A percentile compares a stretch with the other conserved stretches of the same genome.
Evolutionary conservation across 1,140 invertebrate genomes (phyloP).

Genomic region (Neodiprion pinetum): DNA sequence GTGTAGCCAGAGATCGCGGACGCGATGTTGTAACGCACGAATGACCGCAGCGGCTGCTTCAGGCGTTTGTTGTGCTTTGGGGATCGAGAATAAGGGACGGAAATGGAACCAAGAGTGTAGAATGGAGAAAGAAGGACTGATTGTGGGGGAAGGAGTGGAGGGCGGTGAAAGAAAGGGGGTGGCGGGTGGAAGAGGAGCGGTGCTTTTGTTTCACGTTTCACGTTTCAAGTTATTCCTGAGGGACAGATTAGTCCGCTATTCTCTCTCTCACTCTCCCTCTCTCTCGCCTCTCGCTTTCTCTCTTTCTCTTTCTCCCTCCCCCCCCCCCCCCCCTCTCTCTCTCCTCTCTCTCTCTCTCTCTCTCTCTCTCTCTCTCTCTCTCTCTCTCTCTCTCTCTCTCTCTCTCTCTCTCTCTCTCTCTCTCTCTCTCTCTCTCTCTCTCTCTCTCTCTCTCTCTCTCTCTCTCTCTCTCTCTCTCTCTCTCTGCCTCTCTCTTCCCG

Average conservation of each 20-base stretch:
- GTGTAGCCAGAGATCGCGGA: background rate
- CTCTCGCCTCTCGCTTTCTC: background rate
- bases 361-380: background rate
- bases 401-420: background rate
- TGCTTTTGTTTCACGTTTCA: constrained; percentile 51
- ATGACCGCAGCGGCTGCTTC: background rate
- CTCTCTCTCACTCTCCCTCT: background rate
- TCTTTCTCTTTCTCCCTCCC: background rate
- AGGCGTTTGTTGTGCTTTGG: background rate
- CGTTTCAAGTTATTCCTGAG: constrained; percentile 52
- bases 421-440: background rate
- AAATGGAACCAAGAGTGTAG: constrained; percentile 9
- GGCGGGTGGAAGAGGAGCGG: constrained; percentile 24
- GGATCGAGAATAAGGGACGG: constrained; percentile 30
- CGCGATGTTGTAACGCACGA: background rate
- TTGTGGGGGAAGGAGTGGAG: background rate
- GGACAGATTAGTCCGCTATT: constrained; percentile 41
- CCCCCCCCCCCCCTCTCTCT: background rate
- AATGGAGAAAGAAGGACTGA: constrained; percentile 3
- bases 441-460: background rate
- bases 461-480: background rate
- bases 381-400: background rate
- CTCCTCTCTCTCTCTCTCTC: background rate
- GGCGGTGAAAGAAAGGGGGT: constrained; percentile 13
- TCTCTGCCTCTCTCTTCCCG: background rate